Percentiles rank a stretch among this genome's conserved stretches.
Conservation (phyloP, 2,888 invertebrate genomes). For the Hirtodrosophila trivittata region DNA sequence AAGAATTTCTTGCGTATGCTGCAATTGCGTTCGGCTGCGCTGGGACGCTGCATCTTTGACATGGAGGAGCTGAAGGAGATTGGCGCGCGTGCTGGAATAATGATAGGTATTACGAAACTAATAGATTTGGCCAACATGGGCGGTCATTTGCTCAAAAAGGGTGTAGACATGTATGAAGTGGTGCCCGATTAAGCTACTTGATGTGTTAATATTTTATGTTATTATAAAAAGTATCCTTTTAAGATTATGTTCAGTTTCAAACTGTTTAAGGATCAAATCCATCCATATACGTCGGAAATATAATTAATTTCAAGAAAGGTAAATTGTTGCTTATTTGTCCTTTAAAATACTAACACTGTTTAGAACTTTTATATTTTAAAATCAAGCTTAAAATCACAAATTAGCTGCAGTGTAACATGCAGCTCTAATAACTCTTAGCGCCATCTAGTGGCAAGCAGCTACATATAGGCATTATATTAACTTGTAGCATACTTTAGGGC, state of each 20-base stretch:
- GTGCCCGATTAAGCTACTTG: slow-evolving; percentile 83
- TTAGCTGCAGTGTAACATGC: too few species aligned
- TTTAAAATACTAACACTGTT: too few species aligned
- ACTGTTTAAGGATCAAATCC: too few species aligned
- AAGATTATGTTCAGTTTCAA: too few species aligned
- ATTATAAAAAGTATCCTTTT: too few species aligned
- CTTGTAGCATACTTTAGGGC: slow-evolving; percentile 7
- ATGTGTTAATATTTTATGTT: too few species aligned
- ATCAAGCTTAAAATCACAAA: too few species aligned
- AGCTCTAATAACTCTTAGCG: too few species aligned
- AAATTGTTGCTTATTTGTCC: too few species aligned
- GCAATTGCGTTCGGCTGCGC: slow-evolving; percentile 87
- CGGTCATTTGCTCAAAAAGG: slow-evolving; percentile 93
- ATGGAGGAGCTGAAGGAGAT: slow-evolving; percentile 90
- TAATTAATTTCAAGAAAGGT: too few species aligned
- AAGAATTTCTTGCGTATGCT: slow-evolving; percentile 89
- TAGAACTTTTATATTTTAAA: too few species aligned
- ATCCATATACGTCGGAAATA: too few species aligned
- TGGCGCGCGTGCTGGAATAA: slow-evolving; percentile 87
- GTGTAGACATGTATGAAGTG: slow-evolving; percentile 89
- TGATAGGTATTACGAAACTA: slow-evolving; percentile 86
- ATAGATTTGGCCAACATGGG: slow-evolving; percentile 92
- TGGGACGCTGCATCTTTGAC: slow-evolving; percentile 89
- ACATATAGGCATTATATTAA: neutral
- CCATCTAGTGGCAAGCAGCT: slow-evolving; percentile 16